Percentiles rank a stretch among this genome's conserved stretches.
Conservation (phyloP, 2,888 invertebrate genomes). For the Phyto melanocephala region DNA sequence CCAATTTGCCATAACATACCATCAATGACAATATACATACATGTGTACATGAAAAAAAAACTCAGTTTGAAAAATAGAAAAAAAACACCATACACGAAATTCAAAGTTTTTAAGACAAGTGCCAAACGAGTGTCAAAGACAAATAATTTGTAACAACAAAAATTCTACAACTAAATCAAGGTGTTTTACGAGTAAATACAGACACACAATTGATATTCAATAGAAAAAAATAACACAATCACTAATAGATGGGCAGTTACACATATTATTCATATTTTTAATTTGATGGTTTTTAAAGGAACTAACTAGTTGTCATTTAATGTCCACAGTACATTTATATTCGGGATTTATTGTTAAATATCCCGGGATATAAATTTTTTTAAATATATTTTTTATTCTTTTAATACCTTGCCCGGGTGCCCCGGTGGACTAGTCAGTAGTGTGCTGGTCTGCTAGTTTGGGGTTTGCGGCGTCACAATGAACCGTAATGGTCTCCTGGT, state of each 20-base stretch:
- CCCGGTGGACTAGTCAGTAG: too few relatives aligned
- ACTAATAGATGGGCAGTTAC: conserved; percentile 8
- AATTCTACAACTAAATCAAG: conserved; percentile 52
- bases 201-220: background rate
- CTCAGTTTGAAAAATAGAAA: background rate
- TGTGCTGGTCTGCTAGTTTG: too few relatives aligned
- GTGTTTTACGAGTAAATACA: conserved; percentile 22
- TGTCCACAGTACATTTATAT: too few relatives aligned
- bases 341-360: too few relatives aligned
- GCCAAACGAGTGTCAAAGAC: conserved; percentile 58
- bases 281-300: background rate
- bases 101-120: conserved; percentile 51
- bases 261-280: background rate
- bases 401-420: too few relatives aligned
- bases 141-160: conserved; percentile 25
- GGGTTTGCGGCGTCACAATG: too few relatives aligned
- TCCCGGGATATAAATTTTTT: too few relatives aligned
- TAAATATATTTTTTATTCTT: too few relatives aligned
- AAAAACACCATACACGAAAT: conserved; percentile 41
- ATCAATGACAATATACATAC: conserved; percentile 35
- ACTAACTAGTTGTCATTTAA: background rate
- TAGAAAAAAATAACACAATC: background rate
- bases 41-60: background rate
- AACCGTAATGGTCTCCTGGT: too few relatives aligned
- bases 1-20: conserved; percentile 21